Evolutionary conservation across 2,888 invertebrate genomes (phyloP), one percentile per base, ranked within the genome.

Genomic region (Sussaba pulchella): DNA sequence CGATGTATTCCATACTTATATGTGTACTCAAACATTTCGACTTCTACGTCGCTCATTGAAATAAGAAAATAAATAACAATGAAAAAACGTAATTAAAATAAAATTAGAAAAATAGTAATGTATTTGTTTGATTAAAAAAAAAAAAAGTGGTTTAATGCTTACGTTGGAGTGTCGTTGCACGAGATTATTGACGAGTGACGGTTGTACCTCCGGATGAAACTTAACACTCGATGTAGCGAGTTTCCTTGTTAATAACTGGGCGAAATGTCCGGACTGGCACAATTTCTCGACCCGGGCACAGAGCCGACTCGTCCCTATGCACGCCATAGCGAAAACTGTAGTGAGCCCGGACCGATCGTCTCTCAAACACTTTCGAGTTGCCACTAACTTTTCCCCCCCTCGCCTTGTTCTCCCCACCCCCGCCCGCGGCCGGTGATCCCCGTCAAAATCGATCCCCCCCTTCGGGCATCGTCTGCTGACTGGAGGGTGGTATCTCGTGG

Each of bases 231-330:
- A 94, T 84, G 92, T 90, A 92, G 94, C 93, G 93, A 94, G 93
- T 77, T 77, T 81, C 94, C 95, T 95, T 93, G 94, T 95, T 91
- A 95, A 94, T 93, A 95, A 92, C 90, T 93, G 93, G 89, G 92
- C 94, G 86, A 91, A 89, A 88, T 90, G 94, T 94, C 95, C 95
- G 92, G 95, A 95, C 94, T 95, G 95, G 95, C 96, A 96, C 95
- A 96, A 93, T 95, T 96, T 96, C 94, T 96, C 95, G 93, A 95
- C 95, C 94, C 96, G 95, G 94, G 95, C 95, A 95, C 96, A 96
- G 93, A 96, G 94, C 94, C 96, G 95, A 94, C 95, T 95, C 94
- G 96, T 95, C 94, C 95, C 95, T 94, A 96, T 94, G 95, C 96
- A 95, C 95, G 96, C 96, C 96, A 96, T 96, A 94, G 95, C 94